A percentile compares a stretch with the other conserved stretches of the same genome.
These are phyloP conservation scores for Galagoides demidoff DNA, from an alignment of 2,797 vertebrate genomes.

Conservation along the genomic window DNA sequence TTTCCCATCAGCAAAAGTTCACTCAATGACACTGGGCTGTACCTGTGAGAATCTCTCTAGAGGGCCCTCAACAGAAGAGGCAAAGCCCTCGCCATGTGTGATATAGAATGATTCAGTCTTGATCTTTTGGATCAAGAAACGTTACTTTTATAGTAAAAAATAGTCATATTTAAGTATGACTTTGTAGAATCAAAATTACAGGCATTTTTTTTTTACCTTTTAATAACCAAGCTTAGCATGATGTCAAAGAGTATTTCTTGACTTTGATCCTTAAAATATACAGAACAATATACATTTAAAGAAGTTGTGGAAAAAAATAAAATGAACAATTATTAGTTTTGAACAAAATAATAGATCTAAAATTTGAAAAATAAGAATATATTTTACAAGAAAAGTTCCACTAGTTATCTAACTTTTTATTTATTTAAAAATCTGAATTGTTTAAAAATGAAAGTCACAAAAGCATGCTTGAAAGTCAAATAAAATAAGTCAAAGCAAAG, in stretches of 20 bases:
- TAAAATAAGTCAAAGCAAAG: background rate
- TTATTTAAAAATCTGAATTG: background rate
- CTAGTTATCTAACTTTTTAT: background rate
- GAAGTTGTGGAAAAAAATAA: background rate
- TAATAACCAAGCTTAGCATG: background rate
- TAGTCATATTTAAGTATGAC: background rate
- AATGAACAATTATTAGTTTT: background rate
- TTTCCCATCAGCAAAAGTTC: background rate
- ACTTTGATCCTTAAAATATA: background rate
- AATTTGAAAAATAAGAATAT: slow-evolving; percentile 1
- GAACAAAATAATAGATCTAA: background rate
- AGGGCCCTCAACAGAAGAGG: background rate
- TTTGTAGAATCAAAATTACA: background rate
- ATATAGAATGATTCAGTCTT: background rate
- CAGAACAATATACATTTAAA: background rate
- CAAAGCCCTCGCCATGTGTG: background rate
- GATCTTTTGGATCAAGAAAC: background rate
- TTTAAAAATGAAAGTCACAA: slow-evolving; percentile 26
- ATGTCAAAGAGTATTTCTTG: background rate
- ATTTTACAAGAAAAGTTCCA: background rate
- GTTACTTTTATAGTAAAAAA: background rate
- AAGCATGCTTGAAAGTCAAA: slow-evolving; percentile 26
- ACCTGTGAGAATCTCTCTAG: background rate
- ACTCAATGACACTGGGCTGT: background rate
- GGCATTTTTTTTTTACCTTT: background rate